Conservation (phyloP, 2,797 vertebrate species). For the Rousettus madagascariensis region DNA sequence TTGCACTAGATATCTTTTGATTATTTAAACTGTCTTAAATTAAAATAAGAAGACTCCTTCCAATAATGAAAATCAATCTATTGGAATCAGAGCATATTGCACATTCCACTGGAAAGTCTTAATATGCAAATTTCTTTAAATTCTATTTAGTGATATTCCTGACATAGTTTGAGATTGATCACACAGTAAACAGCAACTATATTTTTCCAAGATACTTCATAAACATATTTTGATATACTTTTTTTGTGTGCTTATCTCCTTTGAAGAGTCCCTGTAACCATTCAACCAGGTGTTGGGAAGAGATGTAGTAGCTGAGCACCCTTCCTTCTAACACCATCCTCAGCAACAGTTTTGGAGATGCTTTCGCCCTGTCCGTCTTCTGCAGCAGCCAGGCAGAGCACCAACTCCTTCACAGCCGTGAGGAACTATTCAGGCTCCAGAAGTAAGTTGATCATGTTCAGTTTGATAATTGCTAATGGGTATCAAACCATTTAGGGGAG, state of each 20-base stretch:
- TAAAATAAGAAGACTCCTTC: not conserved
- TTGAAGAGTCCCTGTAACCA: slow-evolving; percentile 66
- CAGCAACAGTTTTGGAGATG: slow-evolving; percentile 80
- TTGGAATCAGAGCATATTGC: not conserved
- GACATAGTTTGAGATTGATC: not conserved
- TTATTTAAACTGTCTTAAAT: not conserved
- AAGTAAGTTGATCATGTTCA: slow-evolving; percentile 79
- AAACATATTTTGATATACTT: slow-evolving; percentile 41
- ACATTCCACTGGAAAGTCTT: not conserved
- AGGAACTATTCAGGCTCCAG: slow-evolving; percentile 84
- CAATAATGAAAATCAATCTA: not conserved
- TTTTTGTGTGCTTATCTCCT: slow-evolving; percentile 68
- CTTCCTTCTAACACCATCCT: slow-evolving; percentile 67
- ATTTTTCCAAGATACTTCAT: not conserved
- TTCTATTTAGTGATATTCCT: not conserved
- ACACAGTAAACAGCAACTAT: not conserved
- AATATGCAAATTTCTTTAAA: slow-evolving; percentile 34
- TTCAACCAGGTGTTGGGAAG: slow-evolving; percentile 67
- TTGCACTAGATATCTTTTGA: not conserved
- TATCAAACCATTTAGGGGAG: not conserved
- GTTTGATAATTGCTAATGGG: not conserved
- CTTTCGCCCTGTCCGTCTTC: slow-evolving; percentile 70
- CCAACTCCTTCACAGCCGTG: slow-evolving; percentile 73
- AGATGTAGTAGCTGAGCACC: slow-evolving; percentile 35
- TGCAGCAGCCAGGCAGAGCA: slow-evolving; percentile 80